Percentiles rank a stretch among this genome's conserved stretches.
Conservation (phyloP, 2,797 vertebrate genomes). For the Australoheros facetus region DNA sequence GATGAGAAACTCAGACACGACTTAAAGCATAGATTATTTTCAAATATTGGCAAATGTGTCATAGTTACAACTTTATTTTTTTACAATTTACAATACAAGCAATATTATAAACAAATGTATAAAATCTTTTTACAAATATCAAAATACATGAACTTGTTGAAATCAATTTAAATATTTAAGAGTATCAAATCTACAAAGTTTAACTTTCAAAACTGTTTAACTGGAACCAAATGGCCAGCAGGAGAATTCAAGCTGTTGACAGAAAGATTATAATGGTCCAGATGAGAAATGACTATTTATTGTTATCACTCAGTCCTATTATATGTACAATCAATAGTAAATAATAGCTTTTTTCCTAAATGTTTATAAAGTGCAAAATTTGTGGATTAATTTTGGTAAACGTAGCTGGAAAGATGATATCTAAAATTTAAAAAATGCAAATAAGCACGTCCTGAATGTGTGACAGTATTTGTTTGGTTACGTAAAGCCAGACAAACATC, state of each 20-base stretch:
- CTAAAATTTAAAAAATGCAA: background rate
- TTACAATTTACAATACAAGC: background rate
- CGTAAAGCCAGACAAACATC: background rate
- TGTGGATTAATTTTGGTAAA: slow-evolving; percentile 52
- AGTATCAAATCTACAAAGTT: background rate
- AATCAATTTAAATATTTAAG: background rate
- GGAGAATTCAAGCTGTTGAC: background rate
- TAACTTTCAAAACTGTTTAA: background rate
- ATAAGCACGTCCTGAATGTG: slow-evolving; percentile 5
- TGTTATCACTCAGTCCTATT: background rate
- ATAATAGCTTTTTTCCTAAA: too few species aligned
- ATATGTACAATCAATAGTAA: background rate
- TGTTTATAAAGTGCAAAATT: slow-evolving; percentile 61
- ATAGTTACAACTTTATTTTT: slow-evolving; percentile 31
- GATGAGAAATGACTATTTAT: background rate
- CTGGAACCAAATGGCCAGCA: background rate
- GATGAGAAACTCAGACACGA: background rate
- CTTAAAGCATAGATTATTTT: background rate
- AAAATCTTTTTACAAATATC: background rate
- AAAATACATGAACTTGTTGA: background rate
- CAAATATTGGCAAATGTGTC: background rate
- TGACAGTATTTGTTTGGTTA: background rate
- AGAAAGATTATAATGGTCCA: background rate
- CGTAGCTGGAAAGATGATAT: background rate
- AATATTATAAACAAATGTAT: background rate